Evolutionary conservation across 2,797 vertebrate genomes (phyloP).

Genomic region (Melanotaenia pygmaea): DNA sequence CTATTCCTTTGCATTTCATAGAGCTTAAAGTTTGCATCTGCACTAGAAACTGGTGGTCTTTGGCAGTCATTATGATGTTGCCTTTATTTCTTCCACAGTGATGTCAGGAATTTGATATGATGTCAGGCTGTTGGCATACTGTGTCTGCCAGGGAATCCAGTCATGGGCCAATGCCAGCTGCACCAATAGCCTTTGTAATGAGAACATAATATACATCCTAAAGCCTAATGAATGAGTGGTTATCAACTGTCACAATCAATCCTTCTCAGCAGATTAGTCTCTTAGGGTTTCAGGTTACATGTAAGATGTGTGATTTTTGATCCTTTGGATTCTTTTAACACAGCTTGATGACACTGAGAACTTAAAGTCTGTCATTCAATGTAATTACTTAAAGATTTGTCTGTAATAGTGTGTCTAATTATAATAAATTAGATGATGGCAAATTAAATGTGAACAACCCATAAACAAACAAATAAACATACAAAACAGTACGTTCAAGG

Average conservation of each 20-base stretch:
- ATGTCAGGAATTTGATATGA: constrained; percentile 55
- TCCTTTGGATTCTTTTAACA: background rate
- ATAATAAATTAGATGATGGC: constrained; percentile 7
- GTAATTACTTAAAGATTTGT: background rate
- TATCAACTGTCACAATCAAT: constrained; percentile 41
- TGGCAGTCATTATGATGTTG: constrained; percentile 37
- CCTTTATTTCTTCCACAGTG: constrained; percentile 46
- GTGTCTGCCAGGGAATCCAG: constrained; percentile 54
- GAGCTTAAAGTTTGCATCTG: constrained; percentile 24
- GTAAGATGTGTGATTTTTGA: constrained; percentile 9
- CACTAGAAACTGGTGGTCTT: constrained; percentile 46
- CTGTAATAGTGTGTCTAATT: background rate
- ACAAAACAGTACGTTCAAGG: constrained; percentile 24
- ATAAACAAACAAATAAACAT: too few relatives aligned
- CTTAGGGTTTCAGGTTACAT: background rate
- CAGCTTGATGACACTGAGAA: background rate
- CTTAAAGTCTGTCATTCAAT: background rate
- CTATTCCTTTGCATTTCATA: constrained; percentile 11
- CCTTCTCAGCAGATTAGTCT: constrained; percentile 28
- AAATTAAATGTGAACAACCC: constrained; percentile 34
- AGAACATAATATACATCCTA: constrained; percentile 50
- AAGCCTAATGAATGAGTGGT: constrained; percentile 49
- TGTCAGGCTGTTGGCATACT: constrained; percentile 67
- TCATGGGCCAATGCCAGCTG: constrained; percentile 45
- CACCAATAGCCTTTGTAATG: constrained; percentile 39